These are phyloP conservation scores for Aethina tumida DNA, from an alignment of 1,140 invertebrate species.

Conservation along the genomic window DNA sequence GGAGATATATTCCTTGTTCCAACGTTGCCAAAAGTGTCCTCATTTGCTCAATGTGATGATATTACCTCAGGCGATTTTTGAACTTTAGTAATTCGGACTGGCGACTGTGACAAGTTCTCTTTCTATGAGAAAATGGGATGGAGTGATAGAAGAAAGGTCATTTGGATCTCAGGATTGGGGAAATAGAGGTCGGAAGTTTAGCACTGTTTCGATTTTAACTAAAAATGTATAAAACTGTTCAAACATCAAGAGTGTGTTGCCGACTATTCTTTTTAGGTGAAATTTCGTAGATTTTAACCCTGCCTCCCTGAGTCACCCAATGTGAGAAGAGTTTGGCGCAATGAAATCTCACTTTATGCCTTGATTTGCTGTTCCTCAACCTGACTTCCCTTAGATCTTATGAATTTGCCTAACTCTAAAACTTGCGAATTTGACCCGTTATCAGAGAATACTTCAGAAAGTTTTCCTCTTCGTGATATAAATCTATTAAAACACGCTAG, in stretches of 20 bases:
- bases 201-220: constrained; percentile 19
- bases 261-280: constrained; percentile 23
- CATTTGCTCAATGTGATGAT: constrained; percentile 9
- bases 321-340: constrained; percentile 2
- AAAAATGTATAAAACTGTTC: constrained; percentile 23
- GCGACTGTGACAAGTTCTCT: constrained; percentile 18
- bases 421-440: constrained; percentile 32
- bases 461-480: constrained; percentile 22
- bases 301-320: constrained; percentile 16
- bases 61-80: constrained; percentile 9
- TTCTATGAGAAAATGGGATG: constrained; percentile 34
- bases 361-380: not conserved
- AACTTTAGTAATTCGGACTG: constrained; percentile 3
- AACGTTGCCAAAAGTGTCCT: constrained; percentile 24
- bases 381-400: not conserved
- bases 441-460: constrained; percentile 23
- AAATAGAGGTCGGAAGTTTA: constrained; percentile 31
- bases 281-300: constrained; percentile 23
- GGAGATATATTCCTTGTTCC: constrained; percentile 20
- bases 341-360: constrained; percentile 12
- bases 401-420: constrained; percentile 10
- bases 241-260: constrained; percentile 24
- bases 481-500: constrained; percentile 27
- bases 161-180: constrained; percentile 21
- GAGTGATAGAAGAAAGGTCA: constrained; percentile 24